These are phyloP conservation scores for Meganola albula DNA, from an alignment of 2,888 invertebrate species.

Conservation along the genomic window DNA sequence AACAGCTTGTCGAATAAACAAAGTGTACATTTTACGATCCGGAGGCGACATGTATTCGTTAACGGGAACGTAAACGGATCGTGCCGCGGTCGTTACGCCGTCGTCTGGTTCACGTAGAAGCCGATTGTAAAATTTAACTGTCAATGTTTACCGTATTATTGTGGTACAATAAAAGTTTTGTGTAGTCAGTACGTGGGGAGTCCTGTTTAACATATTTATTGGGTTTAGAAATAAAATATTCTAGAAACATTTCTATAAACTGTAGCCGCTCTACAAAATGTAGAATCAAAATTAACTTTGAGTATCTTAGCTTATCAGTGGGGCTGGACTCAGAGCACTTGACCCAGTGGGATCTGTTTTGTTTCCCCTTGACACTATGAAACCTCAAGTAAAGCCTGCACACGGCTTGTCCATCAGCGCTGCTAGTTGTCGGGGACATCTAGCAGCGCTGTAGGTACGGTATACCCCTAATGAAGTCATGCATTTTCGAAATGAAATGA, in stretches of 20 bases:
- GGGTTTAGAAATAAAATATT: background rate
- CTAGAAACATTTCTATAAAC: background rate
- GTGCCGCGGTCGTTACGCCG: slow-evolving; percentile 32
- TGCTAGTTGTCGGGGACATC: no score
- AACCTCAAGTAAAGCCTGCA: no score
- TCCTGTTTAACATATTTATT: background rate
- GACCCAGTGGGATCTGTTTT: no score
- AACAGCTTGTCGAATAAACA: slow-evolving; percentile 27
- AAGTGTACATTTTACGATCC: slow-evolving; percentile 36
- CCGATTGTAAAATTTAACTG: slow-evolving; percentile 32
- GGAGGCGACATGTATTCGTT: slow-evolving; percentile 39
- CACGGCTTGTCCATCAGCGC: no score
- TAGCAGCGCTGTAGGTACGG: no score
- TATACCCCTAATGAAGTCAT: no score
- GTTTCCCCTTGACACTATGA: no score
- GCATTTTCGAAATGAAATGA: no score
- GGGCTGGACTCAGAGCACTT: no score
- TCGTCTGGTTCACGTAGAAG: slow-evolving; percentile 19
- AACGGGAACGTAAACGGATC: slow-evolving; percentile 42
- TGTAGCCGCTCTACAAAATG: background rate
- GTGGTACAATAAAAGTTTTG: slow-evolving; percentile 19
- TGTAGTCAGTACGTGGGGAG: background rate
- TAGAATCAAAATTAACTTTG: background rate
- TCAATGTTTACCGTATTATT: slow-evolving; percentile 26
- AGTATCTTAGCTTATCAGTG: background rate